phyloP scores from a whole-genome alignment of 2,888 invertebrate species.

The Pandemis heparana region DNA sequence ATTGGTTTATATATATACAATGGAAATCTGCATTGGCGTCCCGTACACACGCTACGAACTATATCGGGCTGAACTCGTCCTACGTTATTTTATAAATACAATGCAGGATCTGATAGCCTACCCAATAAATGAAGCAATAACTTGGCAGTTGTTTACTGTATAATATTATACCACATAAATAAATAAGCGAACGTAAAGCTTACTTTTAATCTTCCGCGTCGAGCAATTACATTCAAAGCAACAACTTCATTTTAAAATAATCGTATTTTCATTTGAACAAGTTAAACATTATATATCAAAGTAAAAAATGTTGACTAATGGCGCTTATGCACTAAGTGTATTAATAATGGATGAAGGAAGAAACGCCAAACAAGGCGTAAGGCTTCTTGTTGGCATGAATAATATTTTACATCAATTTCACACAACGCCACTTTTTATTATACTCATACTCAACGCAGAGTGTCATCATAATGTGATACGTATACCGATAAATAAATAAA shows the following conservation, averaged over 20 bases:
- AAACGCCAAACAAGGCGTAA: background rate
- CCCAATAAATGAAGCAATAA: conserved; percentile 25
- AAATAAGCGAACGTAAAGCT: conserved; percentile 16
- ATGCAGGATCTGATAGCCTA: conserved; percentile 27
- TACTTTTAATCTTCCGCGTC: background rate
- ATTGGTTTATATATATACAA: background rate
- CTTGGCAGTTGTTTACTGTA: conserved; percentile 37
- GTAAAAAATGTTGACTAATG: background rate
- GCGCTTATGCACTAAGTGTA: background rate
- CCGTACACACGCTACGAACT: background rate
- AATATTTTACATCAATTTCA: too few relatives aligned
- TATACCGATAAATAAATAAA: conserved; percentile 24
- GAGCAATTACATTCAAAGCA: background rate
- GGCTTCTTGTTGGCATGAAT: too few relatives aligned
- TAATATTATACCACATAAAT: conserved; percentile 11
- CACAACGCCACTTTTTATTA: too few relatives aligned
- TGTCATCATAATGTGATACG: conserved; percentile 6
- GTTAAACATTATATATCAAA: too few relatives aligned
- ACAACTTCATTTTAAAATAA: background rate
- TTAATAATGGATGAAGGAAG: background rate
- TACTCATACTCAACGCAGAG: background rate
- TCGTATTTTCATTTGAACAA: background rate
- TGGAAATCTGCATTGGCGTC: conserved; percentile 15
- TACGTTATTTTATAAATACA: conserved; percentile 30
- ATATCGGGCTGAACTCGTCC: conserved; percentile 7